These are phyloP conservation scores for Sinocyclocheilus anophthalmus DNA, from an alignment of 2,113 vertebrate species.

Conservation along the genomic window DNA sequence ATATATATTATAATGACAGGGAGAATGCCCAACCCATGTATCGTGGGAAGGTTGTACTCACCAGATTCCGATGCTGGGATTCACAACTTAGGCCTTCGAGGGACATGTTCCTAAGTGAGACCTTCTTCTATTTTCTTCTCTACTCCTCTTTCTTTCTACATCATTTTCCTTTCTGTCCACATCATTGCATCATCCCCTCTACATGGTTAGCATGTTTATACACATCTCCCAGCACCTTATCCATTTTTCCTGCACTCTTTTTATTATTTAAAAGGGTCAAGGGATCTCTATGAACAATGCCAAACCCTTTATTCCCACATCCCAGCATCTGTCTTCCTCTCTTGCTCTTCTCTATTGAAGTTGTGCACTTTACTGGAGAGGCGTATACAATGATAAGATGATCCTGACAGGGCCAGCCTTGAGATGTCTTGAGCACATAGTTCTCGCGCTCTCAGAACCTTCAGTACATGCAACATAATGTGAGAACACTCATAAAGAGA, in stretches of 20 bases:
- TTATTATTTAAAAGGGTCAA: conserved; percentile 1
- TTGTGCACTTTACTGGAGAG: conserved; percentile 14
- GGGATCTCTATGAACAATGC: background rate
- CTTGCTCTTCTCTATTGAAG: conserved; percentile 41
- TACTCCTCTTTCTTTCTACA: background rate
- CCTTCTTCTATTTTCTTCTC: background rate
- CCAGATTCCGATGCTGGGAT: conserved; percentile 90
- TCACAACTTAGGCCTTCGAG: no score
- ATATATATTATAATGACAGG: conserved; percentile 67
- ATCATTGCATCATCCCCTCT: conserved; percentile 5
- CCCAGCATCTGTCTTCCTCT: background rate
- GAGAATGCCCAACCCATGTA: conserved; percentile 80
- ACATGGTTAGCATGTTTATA: background rate
- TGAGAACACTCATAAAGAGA: background rate
- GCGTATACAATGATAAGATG: conserved; percentile 24
- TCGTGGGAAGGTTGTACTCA: conserved; percentile 85
- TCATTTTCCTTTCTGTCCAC: conserved; percentile 26
- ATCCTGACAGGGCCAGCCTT: conserved; percentile 34
- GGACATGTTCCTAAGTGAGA: conserved; percentile 84
- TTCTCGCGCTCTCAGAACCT: background rate
- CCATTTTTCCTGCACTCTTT: background rate
- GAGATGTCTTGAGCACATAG: conserved; percentile 33
- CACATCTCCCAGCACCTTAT: conserved; percentile 7
- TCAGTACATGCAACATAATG: background rate
- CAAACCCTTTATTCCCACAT: background rate